These are phyloP conservation scores for Malacosoma neustria DNA, from an alignment of 2,888 invertebrate species.

Conservation along the genomic window DNA sequence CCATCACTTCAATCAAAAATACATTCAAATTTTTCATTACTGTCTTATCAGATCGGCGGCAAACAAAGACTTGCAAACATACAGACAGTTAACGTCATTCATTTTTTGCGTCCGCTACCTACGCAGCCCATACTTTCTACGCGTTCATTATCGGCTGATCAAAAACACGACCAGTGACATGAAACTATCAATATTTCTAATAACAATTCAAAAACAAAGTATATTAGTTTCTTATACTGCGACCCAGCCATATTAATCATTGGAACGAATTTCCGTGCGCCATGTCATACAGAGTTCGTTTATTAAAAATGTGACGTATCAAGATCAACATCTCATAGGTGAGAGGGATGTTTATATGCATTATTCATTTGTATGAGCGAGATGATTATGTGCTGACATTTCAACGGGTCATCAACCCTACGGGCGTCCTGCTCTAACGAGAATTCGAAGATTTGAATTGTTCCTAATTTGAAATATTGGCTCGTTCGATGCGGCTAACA, in stretches of 20 bases:
- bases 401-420: conserved; percentile 74
- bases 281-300: conserved; percentile 72
- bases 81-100: conserved; percentile 27
- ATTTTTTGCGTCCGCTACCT: conserved; percentile 47
- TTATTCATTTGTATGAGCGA: conserved; percentile 35
- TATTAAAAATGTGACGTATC: conserved; percentile 76
- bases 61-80: conserved; percentile 27
- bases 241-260: conserved; percentile 69
- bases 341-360: conserved; percentile 45
- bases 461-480: conserved; percentile 71
- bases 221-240: conserved; percentile 57
- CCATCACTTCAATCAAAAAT: conserved; percentile 8
- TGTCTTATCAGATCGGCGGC: conserved; percentile 6
- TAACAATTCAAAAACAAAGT: conserved; percentile 70
- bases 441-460: conserved; percentile 73
- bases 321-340: conserved; percentile 70
- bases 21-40: conserved; percentile 11
- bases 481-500: conserved; percentile 42
- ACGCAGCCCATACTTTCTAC: conserved; percentile 62
- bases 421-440: conserved; percentile 70
- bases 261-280: conserved; percentile 70
- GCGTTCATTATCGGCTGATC: conserved; percentile 60
- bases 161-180: conserved; percentile 68
- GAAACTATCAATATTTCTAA: conserved; percentile 75
- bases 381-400: conserved; percentile 64